Percentiles rank a stretch among this genome's conserved stretches.
These are phyloP conservation scores for Cossypha dichroa DNA, from an alignment of 2,797 vertebrate genomes.

Conservation along the genomic window DNA sequence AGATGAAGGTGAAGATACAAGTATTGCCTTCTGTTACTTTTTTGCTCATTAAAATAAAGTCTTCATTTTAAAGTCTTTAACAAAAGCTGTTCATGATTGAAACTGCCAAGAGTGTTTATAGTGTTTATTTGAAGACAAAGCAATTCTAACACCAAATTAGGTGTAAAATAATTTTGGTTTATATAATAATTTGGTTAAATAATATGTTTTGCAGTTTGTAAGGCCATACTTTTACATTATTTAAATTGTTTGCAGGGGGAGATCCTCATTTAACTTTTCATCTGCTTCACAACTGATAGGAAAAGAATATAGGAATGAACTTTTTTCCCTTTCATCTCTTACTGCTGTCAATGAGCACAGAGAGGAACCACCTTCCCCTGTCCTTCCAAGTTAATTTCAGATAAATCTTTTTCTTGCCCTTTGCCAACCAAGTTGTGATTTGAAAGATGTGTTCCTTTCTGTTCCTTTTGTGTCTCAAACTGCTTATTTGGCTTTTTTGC, in stretches of 20 bases:
- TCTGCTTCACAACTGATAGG: background rate
- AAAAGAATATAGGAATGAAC: background rate
- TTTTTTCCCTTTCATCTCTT: background rate
- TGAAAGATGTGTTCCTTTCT: background rate
- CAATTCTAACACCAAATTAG: background rate
- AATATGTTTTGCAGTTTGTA: background rate
- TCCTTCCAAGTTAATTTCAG: background rate
- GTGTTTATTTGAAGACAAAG: background rate
- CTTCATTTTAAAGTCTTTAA: background rate
- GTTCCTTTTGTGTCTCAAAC: background rate
- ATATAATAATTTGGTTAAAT: too few species aligned
- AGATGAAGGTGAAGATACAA: accelerated
- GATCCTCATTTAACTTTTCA: background rate
- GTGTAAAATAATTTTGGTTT: background rate
- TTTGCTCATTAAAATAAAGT: background rate
- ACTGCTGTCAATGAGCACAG: background rate
- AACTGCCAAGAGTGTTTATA: background rate
- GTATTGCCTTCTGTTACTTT: background rate
- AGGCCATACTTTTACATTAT: background rate
- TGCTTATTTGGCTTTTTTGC: background rate
- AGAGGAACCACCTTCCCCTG: background rate
- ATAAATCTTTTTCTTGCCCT: background rate
- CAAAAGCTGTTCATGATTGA: background rate
- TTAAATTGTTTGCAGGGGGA: background rate
- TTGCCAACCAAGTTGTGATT: background rate